phyloP scores from a whole-genome alignment of 2,797 vertebrate genomes.

The Craterocephalus amniculus region DNA sequence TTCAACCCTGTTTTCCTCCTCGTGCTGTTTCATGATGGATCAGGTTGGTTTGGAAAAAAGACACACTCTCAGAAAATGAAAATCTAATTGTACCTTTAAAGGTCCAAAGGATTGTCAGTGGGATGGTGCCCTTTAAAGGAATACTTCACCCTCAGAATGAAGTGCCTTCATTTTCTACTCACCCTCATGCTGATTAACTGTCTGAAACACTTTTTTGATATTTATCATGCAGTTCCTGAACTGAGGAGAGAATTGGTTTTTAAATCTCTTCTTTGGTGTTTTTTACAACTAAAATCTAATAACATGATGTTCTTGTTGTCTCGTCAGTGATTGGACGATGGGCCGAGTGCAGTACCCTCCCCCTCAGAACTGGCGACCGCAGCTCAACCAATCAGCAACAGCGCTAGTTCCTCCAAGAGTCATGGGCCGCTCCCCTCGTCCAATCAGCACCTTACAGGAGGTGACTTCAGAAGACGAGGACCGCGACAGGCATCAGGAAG shows the following conservation, averaged over 20 bases:
- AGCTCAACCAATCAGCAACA: slow-evolving; percentile 82
- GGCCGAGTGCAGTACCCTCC: slow-evolving; percentile 72
- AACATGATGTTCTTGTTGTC: slow-evolving; percentile 21
- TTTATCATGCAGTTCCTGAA: no score
- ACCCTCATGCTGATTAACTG: no score
- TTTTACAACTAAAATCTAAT: slow-evolving; percentile 1
- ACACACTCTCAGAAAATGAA: no score
- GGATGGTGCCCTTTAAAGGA: no score
- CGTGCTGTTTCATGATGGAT: no score
- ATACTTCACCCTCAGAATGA: no score
- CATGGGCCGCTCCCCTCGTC: slow-evolving; percentile 81
- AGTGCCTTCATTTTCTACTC: no score
- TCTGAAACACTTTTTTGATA: no score
- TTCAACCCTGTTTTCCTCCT: no score
- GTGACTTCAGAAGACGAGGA: slow-evolving; percentile 87
- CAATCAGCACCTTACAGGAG: slow-evolving; percentile 86
- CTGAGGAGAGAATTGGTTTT: background rate
- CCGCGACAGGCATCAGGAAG: slow-evolving; percentile 74
- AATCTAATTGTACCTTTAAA: no score
- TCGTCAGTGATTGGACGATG: slow-evolving; percentile 80
- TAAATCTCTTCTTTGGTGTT: background rate
- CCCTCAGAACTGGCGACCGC: slow-evolving; percentile 82
- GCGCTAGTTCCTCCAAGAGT: slow-evolving; percentile 84
- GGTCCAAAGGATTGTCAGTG: no score
- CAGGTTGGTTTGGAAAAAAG: no score